phyloP scores from a whole-genome alignment of 2,888 invertebrate genomes.

The Plagiodera versicolora region DNA sequence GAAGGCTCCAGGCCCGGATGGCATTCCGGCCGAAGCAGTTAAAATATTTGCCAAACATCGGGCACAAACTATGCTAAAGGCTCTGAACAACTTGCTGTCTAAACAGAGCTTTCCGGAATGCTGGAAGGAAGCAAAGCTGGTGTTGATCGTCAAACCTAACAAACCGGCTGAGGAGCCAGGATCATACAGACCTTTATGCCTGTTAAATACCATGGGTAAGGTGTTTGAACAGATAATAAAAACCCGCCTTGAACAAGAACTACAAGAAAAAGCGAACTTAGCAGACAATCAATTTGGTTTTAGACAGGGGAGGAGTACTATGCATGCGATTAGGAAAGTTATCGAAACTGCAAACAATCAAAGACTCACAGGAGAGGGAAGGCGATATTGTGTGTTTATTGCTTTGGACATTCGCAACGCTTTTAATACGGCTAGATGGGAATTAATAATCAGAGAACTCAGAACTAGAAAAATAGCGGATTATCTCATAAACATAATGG shows the following conservation, averaged over 20 bases:
- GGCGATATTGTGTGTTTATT: no score
- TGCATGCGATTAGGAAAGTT: neutral
- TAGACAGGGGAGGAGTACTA: neutral
- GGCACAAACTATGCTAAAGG: neutral
- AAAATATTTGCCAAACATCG: neutral
- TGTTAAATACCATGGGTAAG: neutral
- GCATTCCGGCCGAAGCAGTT: neutral
- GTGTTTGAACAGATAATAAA: neutral
- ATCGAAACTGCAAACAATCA: no score
- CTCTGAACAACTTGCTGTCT: neutral
- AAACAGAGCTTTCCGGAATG: neutral
- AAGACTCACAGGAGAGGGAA: no score
- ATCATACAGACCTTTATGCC: neutral
- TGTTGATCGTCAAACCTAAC: neutral
- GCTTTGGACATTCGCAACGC: constrained; percentile 16
- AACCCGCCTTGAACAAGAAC: neutral
- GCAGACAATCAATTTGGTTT: neutral
- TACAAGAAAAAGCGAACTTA: neutral
- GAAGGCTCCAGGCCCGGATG: neutral
- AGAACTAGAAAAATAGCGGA: neutral
- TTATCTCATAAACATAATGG: neutral
- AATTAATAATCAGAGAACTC: neutral
- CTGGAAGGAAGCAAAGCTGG: neutral
- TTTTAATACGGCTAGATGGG: constrained; percentile 8
- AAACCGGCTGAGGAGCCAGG: neutral